phyloP scores from a whole-genome alignment of 2,113 vertebrate genomes.

The Hypocryptadius cinnamomeus region DNA sequence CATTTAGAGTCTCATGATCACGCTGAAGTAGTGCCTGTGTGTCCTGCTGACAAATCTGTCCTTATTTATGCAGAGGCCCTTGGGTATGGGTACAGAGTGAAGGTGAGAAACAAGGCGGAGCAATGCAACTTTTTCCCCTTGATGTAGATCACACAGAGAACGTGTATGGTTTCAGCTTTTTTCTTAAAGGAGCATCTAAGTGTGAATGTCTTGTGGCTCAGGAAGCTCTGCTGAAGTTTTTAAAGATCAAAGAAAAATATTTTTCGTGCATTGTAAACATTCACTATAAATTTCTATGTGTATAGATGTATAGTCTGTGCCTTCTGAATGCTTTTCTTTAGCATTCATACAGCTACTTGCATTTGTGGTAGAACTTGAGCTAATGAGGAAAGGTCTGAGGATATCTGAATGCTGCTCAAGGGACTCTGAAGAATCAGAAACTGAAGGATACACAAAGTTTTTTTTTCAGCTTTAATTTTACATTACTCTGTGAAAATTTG shows the following conservation, averaged over 20 bases:
- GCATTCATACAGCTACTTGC: background rate
- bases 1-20: slow-evolving; percentile 19
- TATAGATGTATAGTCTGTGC: background rate
- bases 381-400: background rate
- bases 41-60: background rate
- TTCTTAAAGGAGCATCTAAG: background rate
- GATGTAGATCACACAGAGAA: background rate
- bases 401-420: background rate
- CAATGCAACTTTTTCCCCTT: background rate
- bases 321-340: background rate
- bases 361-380: background rate
- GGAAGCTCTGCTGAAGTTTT: background rate
- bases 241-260: background rate
- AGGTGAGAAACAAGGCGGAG: background rate
- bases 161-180: background rate
- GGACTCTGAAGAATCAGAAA: background rate
- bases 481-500: background rate
- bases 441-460: background rate
- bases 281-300: background rate
- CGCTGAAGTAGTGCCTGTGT: background rate
- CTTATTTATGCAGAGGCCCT: background rate
- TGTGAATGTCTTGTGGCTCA: background rate
- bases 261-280: background rate
- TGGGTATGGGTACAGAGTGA: background rate
- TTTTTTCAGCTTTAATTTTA: background rate